phyloP scores from a whole-genome alignment of 2,113 vertebrate species.

The Lepidothrix coronata region DNA sequence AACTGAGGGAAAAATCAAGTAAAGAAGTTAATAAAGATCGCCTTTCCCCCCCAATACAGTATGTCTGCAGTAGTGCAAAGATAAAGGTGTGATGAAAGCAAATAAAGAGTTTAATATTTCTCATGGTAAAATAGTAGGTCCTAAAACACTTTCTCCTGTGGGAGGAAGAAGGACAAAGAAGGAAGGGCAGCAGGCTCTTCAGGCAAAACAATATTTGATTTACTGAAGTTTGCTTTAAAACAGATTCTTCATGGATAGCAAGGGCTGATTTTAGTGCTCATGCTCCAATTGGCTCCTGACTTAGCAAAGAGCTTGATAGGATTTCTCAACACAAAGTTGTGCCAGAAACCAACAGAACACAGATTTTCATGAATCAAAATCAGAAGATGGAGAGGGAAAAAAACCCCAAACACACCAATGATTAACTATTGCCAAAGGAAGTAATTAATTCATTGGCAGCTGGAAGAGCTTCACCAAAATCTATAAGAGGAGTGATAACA shows the following conservation, averaged over 20 bases:
- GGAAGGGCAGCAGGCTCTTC: not conserved
- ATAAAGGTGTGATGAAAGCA: not conserved
- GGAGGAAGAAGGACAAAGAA: not conserved
- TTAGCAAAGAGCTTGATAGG: not conserved
- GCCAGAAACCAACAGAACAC: not conserved
- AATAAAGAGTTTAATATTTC: not conserved
- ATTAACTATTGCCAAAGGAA: not conserved
- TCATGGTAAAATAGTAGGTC: not conserved
- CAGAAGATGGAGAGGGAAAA: not conserved
- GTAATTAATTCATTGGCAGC: not conserved
- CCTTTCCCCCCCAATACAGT: not conserved
- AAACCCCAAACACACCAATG: fast-evolving
- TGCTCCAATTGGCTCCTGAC: not conserved
- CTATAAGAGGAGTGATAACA: not conserved
- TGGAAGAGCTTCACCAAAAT: not conserved
- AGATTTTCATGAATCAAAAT: not conserved
- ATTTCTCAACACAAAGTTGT: not conserved
- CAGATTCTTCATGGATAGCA: not conserved
- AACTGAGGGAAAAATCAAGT: not conserved
- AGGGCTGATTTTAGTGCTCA: not conserved
- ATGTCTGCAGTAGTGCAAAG: not conserved
- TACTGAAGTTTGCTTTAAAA: not conserved
- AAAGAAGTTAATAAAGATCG: not conserved
- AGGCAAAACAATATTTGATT: not conserved
- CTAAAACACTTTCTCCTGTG: not conserved